Evolutionary conservation across 2,888 invertebrate genomes (phyloP), one percentile per base, ranked within the genome.

Genomic region (Andrena fulva): DNA sequence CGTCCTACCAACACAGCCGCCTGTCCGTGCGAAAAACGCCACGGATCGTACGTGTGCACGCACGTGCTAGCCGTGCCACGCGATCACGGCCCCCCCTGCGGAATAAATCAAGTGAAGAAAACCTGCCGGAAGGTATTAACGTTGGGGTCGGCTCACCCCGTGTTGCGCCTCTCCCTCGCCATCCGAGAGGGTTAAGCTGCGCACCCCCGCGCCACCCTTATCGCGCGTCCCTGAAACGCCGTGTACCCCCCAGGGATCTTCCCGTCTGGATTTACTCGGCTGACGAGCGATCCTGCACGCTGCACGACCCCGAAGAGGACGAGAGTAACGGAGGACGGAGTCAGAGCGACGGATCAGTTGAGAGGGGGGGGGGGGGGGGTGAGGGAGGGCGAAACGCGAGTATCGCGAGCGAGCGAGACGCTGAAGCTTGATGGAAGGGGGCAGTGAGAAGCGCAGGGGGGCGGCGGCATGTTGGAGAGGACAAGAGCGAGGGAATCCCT

Each of bases 51-150:
- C 78, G 84, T 70, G 76, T 78, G 80, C 70, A 79, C 66, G 69
- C 84, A 82, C 85, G 80, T 80, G 76, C 81, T 81, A 72, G 76
- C 74, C 71, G 63, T 75, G 82, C 83, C 66, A 68, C 80, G 62
- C 70, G 85, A 77, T 62, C 56, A 54, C 52, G 63, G 75, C 42
- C 42, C 42, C 76, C 83, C 85, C 84, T 76, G 60, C 73, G 78
- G 79, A 89, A 92, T 92, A 91, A 92, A 92, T 92, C 92, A 92
- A 89, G 88, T 83, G 89, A 88, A 90, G 89, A 90, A 90, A 90
- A 91, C 89, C 88, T 91, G 90, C 91, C 91, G 89, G 90, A 91
- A 91, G 91, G 91, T 90, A 91, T 91, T 91, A 90, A 89, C 88
- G 82, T 87, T 81, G 86, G 89, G 89, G 87, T 82, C 80, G 85